Base-by-base conservation (phyloP, 2,888 invertebrate species). In the Arge pagana region DNA sequence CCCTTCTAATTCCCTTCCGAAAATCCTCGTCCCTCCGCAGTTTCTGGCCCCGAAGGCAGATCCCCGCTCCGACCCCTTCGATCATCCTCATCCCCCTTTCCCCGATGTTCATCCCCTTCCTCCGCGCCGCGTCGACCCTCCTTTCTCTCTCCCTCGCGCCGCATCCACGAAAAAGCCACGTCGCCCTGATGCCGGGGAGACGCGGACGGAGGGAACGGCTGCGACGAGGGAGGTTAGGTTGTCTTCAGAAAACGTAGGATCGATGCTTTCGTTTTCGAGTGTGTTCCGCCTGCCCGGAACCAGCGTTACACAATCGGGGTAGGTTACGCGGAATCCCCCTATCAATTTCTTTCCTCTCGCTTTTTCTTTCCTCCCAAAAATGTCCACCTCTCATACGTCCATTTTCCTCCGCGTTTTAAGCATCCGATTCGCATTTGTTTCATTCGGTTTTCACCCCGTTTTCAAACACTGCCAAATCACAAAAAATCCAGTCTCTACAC, bases 201-300 rank as follows among this genome's bases (percentile, higher is more conserved):
- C n/a, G n/a, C 16, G 10, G 16, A 18, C 18, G 3, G 5, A 37
- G 4, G 19, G 4, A n/a, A 10, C 3, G 5, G 8, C n/a, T n/a
- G n/a, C 5, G n/a, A 19, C 4, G 7, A 6, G 19, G n/a, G 6
- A 21, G 26, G 26, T 24, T 4, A 21, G 21, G 30, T 31, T 45
- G 45, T 45, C 45, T 45, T 45, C 45, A 45, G 45, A 45, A 45
- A 45, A 45, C 45, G 10, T 35, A 10, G 45, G 45, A 45, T 45
- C 45, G 45, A 45, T 45, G 19, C 33, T 33, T 45, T 45, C 33
- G 23, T 33, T 31, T 45, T 45, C 45, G 45, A 45, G 45, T 33
- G n/a, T n/a, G 21, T 45, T 33, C 45, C 45, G 23, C n/a, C n/a
- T 45, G 45, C 45, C 35, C 35, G 10, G n/a, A 11, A 33, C 33